Conservation (phyloP, 2,113 vertebrate genomes). For the Manacus vitellinus region DNA sequence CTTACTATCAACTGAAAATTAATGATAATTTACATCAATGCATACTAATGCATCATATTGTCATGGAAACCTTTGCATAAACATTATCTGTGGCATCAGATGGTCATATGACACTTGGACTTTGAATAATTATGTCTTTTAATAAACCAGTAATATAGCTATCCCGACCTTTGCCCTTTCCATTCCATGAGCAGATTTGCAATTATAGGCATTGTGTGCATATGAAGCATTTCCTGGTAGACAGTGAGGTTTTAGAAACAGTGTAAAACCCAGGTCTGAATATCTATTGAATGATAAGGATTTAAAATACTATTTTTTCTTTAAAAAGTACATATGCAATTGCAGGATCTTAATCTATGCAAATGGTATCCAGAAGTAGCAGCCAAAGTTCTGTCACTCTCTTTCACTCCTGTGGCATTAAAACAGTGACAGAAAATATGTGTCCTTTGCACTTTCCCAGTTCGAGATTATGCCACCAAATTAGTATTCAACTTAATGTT, state of each 20-base stretch:
- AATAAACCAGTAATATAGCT: not conserved
- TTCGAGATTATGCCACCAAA: constrained; percentile 57
- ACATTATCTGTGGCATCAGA: not conserved
- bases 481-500: constrained; percentile 68
- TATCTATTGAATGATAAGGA: not conserved
- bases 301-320: not conserved
- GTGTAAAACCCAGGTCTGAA: not conserved
- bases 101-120: not conserved
- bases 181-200: not conserved
- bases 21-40: not conserved
- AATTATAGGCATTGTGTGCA: not conserved
- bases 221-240: not conserved
- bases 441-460: constrained; percentile 4
- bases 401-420: constrained; percentile 6
- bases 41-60: not conserved
- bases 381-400: not conserved
- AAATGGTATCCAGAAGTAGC: not conserved
- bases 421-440: constrained; percentile 10
- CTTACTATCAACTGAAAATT: not conserved
- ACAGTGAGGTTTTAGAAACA: not conserved
- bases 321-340: not conserved
- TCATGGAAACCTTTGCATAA: not conserved
- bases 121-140: not conserved
- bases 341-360: not conserved
- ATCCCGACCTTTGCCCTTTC: not conserved